Conservation (phyloP, 2,888 invertebrate genomes). For the Cordilura impudica region DNA sequence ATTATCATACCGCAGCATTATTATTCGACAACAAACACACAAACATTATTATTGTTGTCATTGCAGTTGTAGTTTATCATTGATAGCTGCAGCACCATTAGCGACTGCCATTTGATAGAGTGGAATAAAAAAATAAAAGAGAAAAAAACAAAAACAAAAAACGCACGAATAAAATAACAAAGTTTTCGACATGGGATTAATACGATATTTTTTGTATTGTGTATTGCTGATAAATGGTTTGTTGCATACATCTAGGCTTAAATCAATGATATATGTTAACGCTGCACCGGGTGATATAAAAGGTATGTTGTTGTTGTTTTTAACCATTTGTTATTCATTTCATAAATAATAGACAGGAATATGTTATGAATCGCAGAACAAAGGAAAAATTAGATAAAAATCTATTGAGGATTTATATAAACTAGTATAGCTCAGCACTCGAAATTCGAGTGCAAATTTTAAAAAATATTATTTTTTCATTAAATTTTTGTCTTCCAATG, state of each 20-base stretch:
- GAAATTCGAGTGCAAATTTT: no score
- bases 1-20: constrained; percentile 43
- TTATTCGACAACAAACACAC: not conserved
- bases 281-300: constrained; percentile 51
- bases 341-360: no score
- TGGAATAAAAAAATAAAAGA: not conserved
- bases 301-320: constrained; percentile 30
- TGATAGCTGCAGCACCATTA: not conserved
- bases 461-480: no score
- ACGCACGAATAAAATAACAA: constrained; percentile 14
- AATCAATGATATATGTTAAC: constrained; percentile 58
- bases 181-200: constrained; percentile 73
- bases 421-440: no score
- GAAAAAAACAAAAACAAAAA: constrained; percentile 26
- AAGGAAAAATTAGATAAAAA: no score
- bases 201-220: constrained; percentile 72
- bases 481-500: no score
- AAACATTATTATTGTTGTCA: not conserved
- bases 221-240: constrained; percentile 74
- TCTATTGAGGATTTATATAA: no score
- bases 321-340: no score
- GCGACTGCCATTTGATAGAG: not conserved
- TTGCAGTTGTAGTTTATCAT: not conserved
- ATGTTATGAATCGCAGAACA: no score
- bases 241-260: constrained; percentile 67